These are phyloP conservation scores for Prochilodus magdalenae DNA, from an alignment of 2,113 vertebrate genomes.

Conservation along the genomic window DNA sequence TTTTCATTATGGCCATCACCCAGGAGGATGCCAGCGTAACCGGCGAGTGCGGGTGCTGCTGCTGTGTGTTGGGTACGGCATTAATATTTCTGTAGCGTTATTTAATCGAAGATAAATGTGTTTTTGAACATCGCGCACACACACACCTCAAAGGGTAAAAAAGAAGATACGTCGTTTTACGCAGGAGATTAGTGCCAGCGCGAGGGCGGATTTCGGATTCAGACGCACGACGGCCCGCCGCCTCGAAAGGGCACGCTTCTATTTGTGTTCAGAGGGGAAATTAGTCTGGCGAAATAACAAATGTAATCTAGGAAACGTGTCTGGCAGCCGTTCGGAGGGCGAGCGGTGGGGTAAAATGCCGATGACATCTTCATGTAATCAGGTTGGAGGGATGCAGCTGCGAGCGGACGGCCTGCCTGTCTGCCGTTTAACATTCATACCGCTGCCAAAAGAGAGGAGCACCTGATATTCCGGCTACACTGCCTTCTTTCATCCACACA, in stretches of 20 bases:
- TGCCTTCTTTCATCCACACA: slow-evolving; percentile 32
- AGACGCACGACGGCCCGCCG: not conserved
- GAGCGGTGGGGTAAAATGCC: slow-evolving; percentile 15
- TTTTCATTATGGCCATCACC: too few relatives aligned
- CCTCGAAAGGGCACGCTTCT: slow-evolving; percentile 52
- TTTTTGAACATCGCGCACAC: not conserved
- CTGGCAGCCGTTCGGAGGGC: slow-evolving; percentile 33
- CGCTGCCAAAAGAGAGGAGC: slow-evolving; percentile 26
- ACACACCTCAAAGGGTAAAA: not conserved
- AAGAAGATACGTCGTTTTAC: not conserved
- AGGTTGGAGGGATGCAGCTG: slow-evolving; percentile 23
- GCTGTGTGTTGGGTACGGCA: too few relatives aligned
- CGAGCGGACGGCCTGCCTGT: slow-evolving; percentile 8
- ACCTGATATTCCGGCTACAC: slow-evolving; percentile 42
- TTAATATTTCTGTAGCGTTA: too few relatives aligned
- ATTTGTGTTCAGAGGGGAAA: slow-evolving; percentile 48
- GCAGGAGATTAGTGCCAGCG: not conserved
- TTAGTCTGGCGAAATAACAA: slow-evolving; percentile 58
- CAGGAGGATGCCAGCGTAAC: too few relatives aligned
- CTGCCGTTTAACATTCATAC: slow-evolving; percentile 49
- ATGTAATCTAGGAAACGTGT: slow-evolving; percentile 44
- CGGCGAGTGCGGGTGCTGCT: too few relatives aligned
- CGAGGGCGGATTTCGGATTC: slow-evolving; percentile 33
- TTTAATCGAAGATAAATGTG: not conserved
- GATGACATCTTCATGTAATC: slow-evolving; percentile 47